Conservation (phyloP, 1,140 invertebrate genomes). For the Dreissena rostriformis region DNA sequence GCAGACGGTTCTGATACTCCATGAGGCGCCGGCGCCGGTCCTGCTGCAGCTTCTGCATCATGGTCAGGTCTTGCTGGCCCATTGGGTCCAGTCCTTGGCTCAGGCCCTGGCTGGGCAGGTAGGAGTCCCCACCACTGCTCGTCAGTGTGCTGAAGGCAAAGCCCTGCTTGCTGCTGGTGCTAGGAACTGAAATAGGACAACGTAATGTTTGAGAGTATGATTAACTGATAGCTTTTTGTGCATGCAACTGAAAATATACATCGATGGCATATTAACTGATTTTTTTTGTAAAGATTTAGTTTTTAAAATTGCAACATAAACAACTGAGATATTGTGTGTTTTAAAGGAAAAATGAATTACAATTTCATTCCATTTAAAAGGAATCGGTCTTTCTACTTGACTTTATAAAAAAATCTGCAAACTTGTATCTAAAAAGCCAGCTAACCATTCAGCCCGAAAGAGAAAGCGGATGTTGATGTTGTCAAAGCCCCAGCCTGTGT, state of each 20-base stretch:
- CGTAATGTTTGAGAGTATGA: too few species aligned
- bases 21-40: slow-evolving; percentile 71
- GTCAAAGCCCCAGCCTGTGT: slow-evolving; percentile 36
- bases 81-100: too few species aligned
- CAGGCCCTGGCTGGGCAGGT: too few species aligned
- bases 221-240: not conserved
- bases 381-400: too few species aligned
- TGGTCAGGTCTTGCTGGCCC: slow-evolving; percentile 59
- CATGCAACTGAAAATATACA: not conserved
- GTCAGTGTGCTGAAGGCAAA: slow-evolving; percentile 44
- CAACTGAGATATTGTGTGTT: too few species aligned
- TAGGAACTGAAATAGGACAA: slow-evolving; percentile 28
- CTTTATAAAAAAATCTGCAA: too few species aligned
- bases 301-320: too few species aligned
- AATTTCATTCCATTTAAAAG: too few species aligned
- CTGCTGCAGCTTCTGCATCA: slow-evolving; percentile 78
- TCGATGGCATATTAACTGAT: too few species aligned
- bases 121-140: slow-evolving; percentile 39
- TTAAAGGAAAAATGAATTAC: too few species aligned
- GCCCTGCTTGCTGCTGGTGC: slow-evolving; percentile 10
- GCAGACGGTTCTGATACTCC: slow-evolving; percentile 72
- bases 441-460: slow-evolving; percentile 49
- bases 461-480: slow-evolving; percentile 3
- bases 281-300: too few species aligned
- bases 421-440: not conserved